Evolutionary conservation across 2,113 vertebrate genomes (phyloP).

Genomic region (Cynopterus brachyotis): DNA sequence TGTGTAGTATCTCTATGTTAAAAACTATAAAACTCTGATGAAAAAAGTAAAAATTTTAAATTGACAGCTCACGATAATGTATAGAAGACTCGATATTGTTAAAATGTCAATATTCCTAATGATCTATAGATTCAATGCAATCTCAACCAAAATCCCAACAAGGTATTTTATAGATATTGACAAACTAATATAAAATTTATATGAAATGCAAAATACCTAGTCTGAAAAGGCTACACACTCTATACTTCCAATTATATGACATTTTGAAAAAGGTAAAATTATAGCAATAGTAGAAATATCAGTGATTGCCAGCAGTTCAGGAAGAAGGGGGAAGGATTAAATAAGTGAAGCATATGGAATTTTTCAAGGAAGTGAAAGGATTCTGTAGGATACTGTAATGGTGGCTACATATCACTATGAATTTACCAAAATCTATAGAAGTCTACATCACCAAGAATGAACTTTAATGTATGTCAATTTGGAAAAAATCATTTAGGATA

Average conservation of each 20-base stretch:
- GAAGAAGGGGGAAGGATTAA: neutral
- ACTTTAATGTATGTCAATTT: neutral
- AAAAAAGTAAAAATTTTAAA: neutral
- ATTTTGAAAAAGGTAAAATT: neutral
- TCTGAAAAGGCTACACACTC: neutral
- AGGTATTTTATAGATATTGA: neutral
- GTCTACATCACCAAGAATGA: neutral
- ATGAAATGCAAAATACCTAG: neutral
- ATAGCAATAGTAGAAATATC: neutral
- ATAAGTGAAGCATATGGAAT: neutral
- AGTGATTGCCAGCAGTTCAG: neutral
- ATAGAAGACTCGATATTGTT: neutral
- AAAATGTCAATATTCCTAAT: neutral
- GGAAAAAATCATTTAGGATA: neutral
- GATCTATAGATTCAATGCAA: neutral
- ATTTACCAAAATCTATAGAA: neutral
- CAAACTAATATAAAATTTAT: neutral
- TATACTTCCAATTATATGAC: neutral
- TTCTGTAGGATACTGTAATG: neutral
- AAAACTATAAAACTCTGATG: neutral
- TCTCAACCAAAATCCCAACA: neutral
- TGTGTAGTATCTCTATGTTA: neutral
- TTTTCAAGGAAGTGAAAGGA: neutral
- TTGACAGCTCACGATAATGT: neutral
- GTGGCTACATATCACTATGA: neutral